These are phyloP conservation scores for Melopsittacus undulatus DNA, from an alignment of 2,797 vertebrate genomes.

Conservation along the genomic window DNA sequence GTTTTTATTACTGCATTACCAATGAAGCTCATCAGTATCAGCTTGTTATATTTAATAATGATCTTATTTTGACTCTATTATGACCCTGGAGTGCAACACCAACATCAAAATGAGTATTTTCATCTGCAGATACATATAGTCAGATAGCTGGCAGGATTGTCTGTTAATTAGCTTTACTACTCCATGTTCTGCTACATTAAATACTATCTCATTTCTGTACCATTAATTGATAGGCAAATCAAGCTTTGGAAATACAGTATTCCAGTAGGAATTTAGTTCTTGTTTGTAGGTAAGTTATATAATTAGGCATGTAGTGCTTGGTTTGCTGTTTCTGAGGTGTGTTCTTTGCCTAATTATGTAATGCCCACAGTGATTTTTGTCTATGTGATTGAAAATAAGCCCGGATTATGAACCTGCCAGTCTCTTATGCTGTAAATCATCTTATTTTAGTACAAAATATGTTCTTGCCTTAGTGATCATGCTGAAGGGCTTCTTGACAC, in stretches of 20 bases:
- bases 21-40: constrained; percentile 27
- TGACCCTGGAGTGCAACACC: constrained; percentile 14
- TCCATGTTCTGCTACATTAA: background rate
- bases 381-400: background rate
- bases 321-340: background rate
- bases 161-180: background rate
- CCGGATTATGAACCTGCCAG: background rate
- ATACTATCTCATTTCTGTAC: background rate
- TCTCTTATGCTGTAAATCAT: background rate
- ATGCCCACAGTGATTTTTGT: background rate
- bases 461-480: background rate
- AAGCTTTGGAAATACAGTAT: background rate
- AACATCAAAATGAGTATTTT: background rate
- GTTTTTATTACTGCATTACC: background rate
- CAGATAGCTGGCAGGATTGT: background rate
- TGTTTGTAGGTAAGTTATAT: background rate
- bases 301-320: background rate
- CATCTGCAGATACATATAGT: background rate
- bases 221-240: background rate
- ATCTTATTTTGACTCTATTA: constrained; percentile 1
- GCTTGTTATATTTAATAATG: constrained; percentile 38
- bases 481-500: background rate
- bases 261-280: background rate
- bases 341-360: background rate
- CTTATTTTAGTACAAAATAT: background rate